phyloP scores from a whole-genome alignment of 2,888 invertebrate species.

The Ochlodes sylvanus region DNA sequence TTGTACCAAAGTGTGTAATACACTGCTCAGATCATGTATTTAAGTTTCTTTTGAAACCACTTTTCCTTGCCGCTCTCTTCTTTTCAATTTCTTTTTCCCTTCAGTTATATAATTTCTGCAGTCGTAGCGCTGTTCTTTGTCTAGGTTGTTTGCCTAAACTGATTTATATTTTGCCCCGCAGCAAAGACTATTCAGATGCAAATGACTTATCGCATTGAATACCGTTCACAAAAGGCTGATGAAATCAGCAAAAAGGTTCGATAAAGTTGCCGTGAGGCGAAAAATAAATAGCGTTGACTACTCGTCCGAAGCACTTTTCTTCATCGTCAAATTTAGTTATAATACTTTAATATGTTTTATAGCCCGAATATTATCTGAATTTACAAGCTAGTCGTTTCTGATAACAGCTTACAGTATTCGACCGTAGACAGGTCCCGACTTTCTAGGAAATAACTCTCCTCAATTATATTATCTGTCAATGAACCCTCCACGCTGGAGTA shows the following conservation, averaged over 20 bases:
- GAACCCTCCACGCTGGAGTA: too few species aligned
- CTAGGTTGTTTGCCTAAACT: slow-evolving; percentile 18
- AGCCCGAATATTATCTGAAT: too few species aligned
- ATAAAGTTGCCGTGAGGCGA: slow-evolving; percentile 9
- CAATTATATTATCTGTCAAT: too few species aligned
- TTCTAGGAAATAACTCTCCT: too few species aligned
- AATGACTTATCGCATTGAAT: slow-evolving; percentile 25
- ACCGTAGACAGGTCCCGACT: too few species aligned
- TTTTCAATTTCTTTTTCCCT: slow-evolving; percentile 2
- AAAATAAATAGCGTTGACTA: slow-evolving; percentile 15
- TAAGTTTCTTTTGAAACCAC: background rate
- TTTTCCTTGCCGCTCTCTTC: background rate
- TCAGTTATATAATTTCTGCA: slow-evolving; percentile 9
- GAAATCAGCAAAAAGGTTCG: slow-evolving; percentile 12
- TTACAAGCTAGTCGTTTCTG: too few species aligned
- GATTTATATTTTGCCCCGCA: slow-evolving; percentile 23
- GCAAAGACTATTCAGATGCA: slow-evolving; percentile 25
- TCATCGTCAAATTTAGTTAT: background rate
- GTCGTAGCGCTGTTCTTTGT: slow-evolving; percentile 5
- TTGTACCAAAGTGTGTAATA: too few species aligned
- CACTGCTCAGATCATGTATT: too few species aligned
- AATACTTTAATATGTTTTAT: background rate
- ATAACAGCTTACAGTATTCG: too few species aligned
- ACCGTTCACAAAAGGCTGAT: slow-evolving; percentile 22
- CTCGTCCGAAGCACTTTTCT: background rate